Evolutionary conservation across 1,140 invertebrate genomes (phyloP).

Genomic region (Acromyrmex charruanus): DNA sequence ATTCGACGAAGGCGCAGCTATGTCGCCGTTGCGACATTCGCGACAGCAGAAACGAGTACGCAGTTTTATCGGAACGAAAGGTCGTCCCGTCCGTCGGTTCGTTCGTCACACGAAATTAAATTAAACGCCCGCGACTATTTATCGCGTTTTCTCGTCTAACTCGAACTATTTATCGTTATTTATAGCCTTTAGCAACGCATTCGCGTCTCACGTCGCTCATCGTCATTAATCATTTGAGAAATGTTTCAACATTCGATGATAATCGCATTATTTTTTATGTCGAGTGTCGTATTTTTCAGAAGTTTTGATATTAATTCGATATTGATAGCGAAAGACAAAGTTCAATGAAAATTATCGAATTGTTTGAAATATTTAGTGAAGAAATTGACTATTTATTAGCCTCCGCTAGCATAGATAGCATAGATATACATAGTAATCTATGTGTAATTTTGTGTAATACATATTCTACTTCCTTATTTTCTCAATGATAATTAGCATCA

Average conservation of each 20-base stretch:
- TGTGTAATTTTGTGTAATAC: not conserved
- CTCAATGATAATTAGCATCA: not conserved
- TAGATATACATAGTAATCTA: not conserved
- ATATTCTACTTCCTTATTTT: not conserved
- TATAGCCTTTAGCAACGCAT: not conserved
- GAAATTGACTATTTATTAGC: not conserved
- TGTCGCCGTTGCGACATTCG: slow-evolving; percentile 45
- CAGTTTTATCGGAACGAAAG: slow-evolving; percentile 57
- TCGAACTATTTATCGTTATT: slow-evolving; percentile 17
- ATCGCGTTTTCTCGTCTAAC: slow-evolving; percentile 6
- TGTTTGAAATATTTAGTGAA: not conserved
- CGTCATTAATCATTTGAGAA: not conserved
- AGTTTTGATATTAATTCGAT: not conserved
- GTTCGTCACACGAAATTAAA: slow-evolving; percentile 46
- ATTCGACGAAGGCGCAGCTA: slow-evolving; percentile 34
- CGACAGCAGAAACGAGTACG: slow-evolving; percentile 26
- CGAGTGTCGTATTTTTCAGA: not conserved
- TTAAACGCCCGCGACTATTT: slow-evolving; percentile 49
- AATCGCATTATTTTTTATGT: not conserved
- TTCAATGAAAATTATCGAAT: slow-evolving; percentile 4
- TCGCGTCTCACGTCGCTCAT: not conserved
- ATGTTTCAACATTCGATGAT: not conserved
- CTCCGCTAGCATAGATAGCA: not conserved
- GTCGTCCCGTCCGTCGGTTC: slow-evolving; percentile 16
- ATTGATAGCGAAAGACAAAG: not conserved